Evolutionary conservation across 2,888 invertebrate species (phyloP).

Genomic region (Caenorhabditis sinica): DNA sequence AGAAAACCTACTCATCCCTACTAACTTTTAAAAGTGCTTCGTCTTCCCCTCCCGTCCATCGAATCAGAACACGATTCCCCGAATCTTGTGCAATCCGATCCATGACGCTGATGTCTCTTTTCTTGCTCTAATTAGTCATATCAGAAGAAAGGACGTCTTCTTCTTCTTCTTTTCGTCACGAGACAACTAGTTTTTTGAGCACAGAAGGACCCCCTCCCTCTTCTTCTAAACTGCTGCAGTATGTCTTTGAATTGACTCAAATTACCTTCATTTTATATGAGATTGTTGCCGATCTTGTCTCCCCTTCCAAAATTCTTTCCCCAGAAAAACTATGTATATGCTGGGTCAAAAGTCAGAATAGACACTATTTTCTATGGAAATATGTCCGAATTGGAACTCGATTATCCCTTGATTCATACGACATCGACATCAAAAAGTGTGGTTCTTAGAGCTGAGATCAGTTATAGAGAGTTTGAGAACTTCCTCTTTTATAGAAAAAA

Average conservation of each 20-base stretch:
- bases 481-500: not conserved
- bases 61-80: slow-evolving; percentile 1
- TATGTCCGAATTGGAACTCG: not conserved
- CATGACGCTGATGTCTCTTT: not conserved
- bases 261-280: slow-evolving; percentile 63
- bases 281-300: slow-evolving; percentile 52
- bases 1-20: not conserved
- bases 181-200: slow-evolving; percentile 19
- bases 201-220: not conserved
- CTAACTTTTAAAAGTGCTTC: not conserved
- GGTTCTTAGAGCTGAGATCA: not conserved
- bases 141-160: slow-evolving; percentile 26
- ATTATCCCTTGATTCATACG: not conserved
- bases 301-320: slow-evolving; percentile 1
- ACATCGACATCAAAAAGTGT: not conserved
- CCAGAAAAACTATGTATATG: not conserved
- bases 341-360: slow-evolving; percentile 22
- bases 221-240: not conserved
- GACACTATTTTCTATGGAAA: not conserved
- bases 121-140: slow-evolving; percentile 49
- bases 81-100: slow-evolving; percentile 23
- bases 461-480: too few relatives aligned
- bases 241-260: slow-evolving; percentile 36
- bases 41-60: not conserved
- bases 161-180: slow-evolving; percentile 13